Conservation (phyloP, 2,113 vertebrate species). For the Promerops cafer region DNA sequence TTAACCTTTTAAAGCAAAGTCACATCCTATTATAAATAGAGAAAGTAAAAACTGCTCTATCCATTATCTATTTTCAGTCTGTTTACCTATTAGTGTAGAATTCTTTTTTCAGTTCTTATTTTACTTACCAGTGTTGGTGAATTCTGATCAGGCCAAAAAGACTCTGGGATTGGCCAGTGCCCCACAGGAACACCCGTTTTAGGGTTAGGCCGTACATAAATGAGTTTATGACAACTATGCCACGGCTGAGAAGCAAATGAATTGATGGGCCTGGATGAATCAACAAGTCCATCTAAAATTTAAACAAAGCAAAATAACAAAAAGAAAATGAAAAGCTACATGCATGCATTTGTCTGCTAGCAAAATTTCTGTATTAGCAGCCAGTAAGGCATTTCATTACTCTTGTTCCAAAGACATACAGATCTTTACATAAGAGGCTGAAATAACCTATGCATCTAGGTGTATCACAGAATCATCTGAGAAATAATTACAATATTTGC, state of each 20-base stretch:
- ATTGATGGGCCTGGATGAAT: constrained; percentile 70
- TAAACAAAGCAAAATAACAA: constrained; percentile 58
- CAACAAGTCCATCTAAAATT: constrained; percentile 75
- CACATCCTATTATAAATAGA: background rate
- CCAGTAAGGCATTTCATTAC: background rate
- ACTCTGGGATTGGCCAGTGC: constrained; percentile 83
- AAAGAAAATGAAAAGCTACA: constrained; percentile 2
- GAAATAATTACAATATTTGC: background rate
- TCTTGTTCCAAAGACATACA: background rate
- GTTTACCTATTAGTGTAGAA: background rate
- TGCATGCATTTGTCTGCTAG: background rate
- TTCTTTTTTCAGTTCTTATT: background rate
- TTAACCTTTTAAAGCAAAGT: background rate
- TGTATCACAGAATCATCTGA: background rate
- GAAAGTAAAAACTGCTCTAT: background rate
- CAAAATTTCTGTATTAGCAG: background rate
- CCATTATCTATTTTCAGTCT: background rate
- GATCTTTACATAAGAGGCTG: background rate
- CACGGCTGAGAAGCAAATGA: constrained; percentile 74
- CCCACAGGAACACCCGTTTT: constrained; percentile 84
- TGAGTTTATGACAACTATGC: constrained; percentile 84
- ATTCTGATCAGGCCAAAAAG: constrained; percentile 85
- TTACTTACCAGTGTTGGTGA: constrained; percentile 81
- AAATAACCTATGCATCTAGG: background rate
- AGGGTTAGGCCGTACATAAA: constrained; percentile 81